Evolutionary conservation across 1,140 invertebrate genomes (phyloP).

Genomic region (Patella vulgata): DNA sequence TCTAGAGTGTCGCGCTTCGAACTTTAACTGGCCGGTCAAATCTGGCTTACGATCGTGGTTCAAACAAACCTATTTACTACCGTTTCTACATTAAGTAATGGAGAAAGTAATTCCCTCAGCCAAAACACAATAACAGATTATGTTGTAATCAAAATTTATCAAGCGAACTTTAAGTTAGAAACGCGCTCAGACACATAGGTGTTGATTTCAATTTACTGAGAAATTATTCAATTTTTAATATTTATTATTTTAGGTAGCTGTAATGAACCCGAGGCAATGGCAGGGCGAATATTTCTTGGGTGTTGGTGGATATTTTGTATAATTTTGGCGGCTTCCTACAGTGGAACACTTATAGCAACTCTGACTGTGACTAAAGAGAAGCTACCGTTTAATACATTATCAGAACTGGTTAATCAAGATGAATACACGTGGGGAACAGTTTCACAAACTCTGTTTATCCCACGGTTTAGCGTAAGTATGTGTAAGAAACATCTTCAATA

Average conservation of each 20-base stretch:
- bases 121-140: too few relatives aligned
- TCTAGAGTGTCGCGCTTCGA: too few relatives aligned
- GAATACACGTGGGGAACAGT: slow-evolving; percentile 5
- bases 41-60: too few relatives aligned
- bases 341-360: slow-evolving; percentile 90
- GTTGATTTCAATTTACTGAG: too few relatives aligned
- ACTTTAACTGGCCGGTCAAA: too few relatives aligned
- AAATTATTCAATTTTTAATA: too few relatives aligned
- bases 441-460: not conserved
- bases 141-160: too few relatives aligned
- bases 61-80: too few relatives aligned
- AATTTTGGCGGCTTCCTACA: slow-evolving; percentile 89
- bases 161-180: too few relatives aligned
- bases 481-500: not conserved
- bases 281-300: slow-evolving; percentile 73
- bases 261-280: not conserved
- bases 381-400: slow-evolving; percentile 13
- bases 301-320: slow-evolving; percentile 93
- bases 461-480: not conserved
- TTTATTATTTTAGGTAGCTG: slow-evolving; percentile 1
- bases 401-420: slow-evolving; percentile 10
- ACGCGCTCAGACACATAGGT: too few relatives aligned
- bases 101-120: too few relatives aligned
- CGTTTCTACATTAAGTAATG: too few relatives aligned
- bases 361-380: slow-evolving; percentile 76